phyloP scores from a whole-genome alignment of 2,888 invertebrate species.

The Rhagium mordax region DNA sequence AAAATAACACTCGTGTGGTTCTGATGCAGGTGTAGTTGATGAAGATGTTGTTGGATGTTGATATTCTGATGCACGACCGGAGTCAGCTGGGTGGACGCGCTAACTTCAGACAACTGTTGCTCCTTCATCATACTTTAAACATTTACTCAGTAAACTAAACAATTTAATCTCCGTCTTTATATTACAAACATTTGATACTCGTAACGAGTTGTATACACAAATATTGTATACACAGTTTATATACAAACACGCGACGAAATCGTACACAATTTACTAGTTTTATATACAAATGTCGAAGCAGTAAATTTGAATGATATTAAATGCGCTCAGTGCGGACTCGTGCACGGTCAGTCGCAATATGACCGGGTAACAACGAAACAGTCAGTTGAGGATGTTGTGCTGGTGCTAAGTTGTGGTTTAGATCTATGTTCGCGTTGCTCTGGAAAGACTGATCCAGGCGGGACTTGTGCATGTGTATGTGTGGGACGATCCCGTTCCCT shows the following conservation, averaged over 20 bases:
- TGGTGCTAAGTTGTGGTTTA: constrained; percentile 32
- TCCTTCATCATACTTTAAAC: constrained; percentile 70
- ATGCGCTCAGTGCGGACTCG: constrained; percentile 42
- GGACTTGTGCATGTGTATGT: constrained; percentile 57
- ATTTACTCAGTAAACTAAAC: constrained; percentile 68
- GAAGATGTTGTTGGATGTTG: constrained; percentile 68
- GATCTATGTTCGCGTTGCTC: constrained; percentile 30
- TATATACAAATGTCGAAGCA: constrained; percentile 67
- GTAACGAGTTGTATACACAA: constrained; percentile 68
- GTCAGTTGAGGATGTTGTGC: constrained; percentile 28
- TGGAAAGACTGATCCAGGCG: constrained; percentile 49
- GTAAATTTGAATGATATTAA: constrained; percentile 64
- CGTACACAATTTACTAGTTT: constrained; percentile 68
- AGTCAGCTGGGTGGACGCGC: constrained; percentile 62
- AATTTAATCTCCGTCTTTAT: constrained; percentile 68
- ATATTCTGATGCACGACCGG: constrained; percentile 65
- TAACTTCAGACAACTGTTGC: constrained; percentile 67
- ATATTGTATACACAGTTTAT: constrained; percentile 68
- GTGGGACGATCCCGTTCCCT: constrained; percentile 56
- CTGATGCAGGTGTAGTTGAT: constrained; percentile 68
- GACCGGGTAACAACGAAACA: constrained; percentile 25
- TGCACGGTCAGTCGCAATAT: constrained; percentile 29
- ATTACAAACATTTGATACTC: constrained; percentile 70
- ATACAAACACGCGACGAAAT: constrained; percentile 67
- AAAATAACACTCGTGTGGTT: constrained; percentile 67